These are phyloP conservation scores for Rhagoletis pomonella DNA, from an alignment of 1,140 invertebrate genomes.

Conservation along the genomic window DNA sequence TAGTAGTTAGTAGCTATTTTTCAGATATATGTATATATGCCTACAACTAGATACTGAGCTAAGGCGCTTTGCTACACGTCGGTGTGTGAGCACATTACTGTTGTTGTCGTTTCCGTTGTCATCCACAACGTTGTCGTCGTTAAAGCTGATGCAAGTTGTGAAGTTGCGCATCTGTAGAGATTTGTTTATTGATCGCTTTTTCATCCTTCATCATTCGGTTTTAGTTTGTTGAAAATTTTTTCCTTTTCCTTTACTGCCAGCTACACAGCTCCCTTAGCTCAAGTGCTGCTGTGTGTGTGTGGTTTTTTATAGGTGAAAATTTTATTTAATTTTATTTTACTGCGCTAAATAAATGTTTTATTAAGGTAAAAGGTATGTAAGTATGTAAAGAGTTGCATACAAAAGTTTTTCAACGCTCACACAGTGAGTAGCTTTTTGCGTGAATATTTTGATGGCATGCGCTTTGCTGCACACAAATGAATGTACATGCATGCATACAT, in stretches of 20 bases:
- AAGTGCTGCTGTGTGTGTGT: not conserved
- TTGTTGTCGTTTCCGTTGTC: constrained; percentile 2
- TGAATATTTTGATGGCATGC: constrained; percentile 10
- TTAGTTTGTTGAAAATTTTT: not conserved
- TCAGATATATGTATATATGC: not conserved
- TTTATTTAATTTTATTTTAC: not conserved
- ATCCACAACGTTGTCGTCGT: not conserved
- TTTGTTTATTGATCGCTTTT: constrained; percentile 50
- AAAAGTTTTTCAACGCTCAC: constrained; percentile 21
- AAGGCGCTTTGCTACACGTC: not conserved
- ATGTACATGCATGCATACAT: not conserved
- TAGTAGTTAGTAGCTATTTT: not conserved
- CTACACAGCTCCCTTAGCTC: not conserved
- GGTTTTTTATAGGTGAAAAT: not conserved
- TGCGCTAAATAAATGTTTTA: constrained; percentile 32
- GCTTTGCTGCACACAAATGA: not conserved
- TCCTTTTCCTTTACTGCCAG: not conserved
- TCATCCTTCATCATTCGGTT: constrained; percentile 49
- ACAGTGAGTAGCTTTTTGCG: not conserved
- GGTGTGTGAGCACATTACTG: not conserved
- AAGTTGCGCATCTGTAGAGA: constrained; percentile 42
- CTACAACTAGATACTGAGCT: not conserved
- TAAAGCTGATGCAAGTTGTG: constrained; percentile 17
- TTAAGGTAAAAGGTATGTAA: constrained; percentile 9
- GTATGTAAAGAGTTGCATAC: not conserved